Evolutionary conservation across 2,797 vertebrate species (phyloP).

Genomic region (Dallia pectoralis): DNA sequence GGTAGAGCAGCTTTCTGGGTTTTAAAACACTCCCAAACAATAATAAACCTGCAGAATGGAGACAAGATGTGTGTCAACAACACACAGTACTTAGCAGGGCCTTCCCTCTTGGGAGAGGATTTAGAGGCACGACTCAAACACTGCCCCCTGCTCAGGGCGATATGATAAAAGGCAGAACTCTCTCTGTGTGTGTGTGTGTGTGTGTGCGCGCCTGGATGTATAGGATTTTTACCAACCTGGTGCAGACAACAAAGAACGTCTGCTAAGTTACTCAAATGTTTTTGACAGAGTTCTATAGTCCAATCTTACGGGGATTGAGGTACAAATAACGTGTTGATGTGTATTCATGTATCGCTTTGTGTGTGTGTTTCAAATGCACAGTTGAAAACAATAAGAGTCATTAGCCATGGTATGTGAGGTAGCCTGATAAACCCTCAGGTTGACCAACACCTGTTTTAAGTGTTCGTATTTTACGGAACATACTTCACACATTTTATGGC

Average conservation of each 20-base stretch:
- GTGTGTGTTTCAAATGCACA: neutral
- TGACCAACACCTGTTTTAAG: neutral
- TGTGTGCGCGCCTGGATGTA: neutral
- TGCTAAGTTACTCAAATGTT: no score
- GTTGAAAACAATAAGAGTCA: neutral
- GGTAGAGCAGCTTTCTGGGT: neutral
- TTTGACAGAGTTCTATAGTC: no score
- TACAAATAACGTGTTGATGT: neutral
- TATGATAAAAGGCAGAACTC: slow-evolving; percentile 12
- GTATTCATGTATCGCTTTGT: neutral
- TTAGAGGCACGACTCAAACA: neutral
- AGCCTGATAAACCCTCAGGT: neutral
- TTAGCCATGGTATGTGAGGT: neutral
- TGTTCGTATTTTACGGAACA: no score
- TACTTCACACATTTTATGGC: no score
- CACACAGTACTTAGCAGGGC: neutral
- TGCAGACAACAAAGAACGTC: no score
- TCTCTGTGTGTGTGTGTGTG: neutral
- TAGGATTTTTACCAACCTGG: no score
- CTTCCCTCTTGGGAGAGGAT: slow-evolving; percentile 7
- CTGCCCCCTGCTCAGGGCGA: neutral
- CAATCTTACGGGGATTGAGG: no score
- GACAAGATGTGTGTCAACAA: slow-evolving; percentile 23
- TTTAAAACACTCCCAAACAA: slow-evolving; percentile 1
- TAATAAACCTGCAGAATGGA: slow-evolving; percentile 15